Base-by-base conservation (phyloP, 2,113 vertebrate species). In the Chascanopsetta lugubris region DNA sequence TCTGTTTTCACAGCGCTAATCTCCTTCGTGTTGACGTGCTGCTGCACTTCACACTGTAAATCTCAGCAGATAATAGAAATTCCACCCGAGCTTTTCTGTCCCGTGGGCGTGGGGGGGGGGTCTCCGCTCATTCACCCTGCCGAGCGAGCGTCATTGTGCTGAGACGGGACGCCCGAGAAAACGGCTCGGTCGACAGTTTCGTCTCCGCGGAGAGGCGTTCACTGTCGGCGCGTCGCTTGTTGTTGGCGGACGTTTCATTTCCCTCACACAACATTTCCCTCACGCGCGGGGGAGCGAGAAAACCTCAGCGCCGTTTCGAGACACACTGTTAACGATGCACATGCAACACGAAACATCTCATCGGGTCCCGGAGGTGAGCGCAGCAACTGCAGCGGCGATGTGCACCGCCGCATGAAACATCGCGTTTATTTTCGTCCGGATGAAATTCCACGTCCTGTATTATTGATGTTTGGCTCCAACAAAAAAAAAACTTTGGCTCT, bases 111-210 rank as follows among this genome's bases (percentile, higher is more conserved):
- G 15, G 30, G 21, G 48, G 66, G 58, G 57, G 66, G 58, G 57
- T 66, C 63, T 21, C 51, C 50, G 2, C 7, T 22, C n/a, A 45
- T 53, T 25, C 38, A 70, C 70, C 76, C 69, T 72, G 56, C 60
- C 22, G 51, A 57, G 45, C 49, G 58, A 70, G 48, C 9, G 24
- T 50, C 53, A 82, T 79, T 84, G 69, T 83, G 77, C 57, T 34
- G 62, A 67, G 69, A 58, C 51, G n/a, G 40, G n/a, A 87, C 67
- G 74, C 65, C 59, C 78, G 51, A 72, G 73, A 83, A 85, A 80
- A 56, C 45, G 34, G 32, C 5, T 36, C 36, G 25, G n/a, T 18
- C n/a, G 26, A 50, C 68, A 50, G 60, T 79, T 72, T 58, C 30
- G 25, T 66, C 53, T 11, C n/a, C 7, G 20, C 6, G 25, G n/a